Evolutionary conservation across 2,888 invertebrate species (phyloP).

Genomic region (Adelphocoris suturalis): DNA sequence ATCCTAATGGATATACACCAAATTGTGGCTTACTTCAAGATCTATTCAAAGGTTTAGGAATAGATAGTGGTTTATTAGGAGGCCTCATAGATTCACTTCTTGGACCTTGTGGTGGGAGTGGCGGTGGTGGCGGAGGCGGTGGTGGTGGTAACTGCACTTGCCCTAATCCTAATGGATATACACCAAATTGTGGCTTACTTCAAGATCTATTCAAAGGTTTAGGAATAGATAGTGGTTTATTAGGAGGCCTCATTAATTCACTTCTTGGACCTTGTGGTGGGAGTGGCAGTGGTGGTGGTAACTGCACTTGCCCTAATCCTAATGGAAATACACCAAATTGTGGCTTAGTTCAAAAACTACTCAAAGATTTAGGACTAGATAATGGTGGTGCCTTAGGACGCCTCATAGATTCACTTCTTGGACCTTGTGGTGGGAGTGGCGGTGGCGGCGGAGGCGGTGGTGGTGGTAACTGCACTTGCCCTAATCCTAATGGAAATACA

Average conservation of each 20-base stretch:
- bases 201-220: not conserved
- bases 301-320: not conserved
- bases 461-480: not conserved
- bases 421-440: no score
- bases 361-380: not conserved
- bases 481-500: not conserved
- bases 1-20: not conserved
- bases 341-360: not conserved
- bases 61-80: not conserved
- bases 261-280: no score
- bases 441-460: no score
- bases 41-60: not conserved
- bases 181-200: not conserved
- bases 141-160: not conserved
- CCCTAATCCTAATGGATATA: not conserved
- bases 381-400: not conserved
- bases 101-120: not conserved
- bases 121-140: no score
- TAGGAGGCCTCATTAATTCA: no score
- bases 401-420: not conserved
- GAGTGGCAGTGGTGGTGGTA: no score
- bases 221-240: no score
- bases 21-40: not conserved
- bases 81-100: not conserved
- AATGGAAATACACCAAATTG: not conserved